Percentiles rank a stretch among this genome's conserved stretches.
These are phyloP conservation scores for Mercenaria mercenaria DNA, from an alignment of 1,140 invertebrate genomes.

Conservation along the genomic window DNA sequence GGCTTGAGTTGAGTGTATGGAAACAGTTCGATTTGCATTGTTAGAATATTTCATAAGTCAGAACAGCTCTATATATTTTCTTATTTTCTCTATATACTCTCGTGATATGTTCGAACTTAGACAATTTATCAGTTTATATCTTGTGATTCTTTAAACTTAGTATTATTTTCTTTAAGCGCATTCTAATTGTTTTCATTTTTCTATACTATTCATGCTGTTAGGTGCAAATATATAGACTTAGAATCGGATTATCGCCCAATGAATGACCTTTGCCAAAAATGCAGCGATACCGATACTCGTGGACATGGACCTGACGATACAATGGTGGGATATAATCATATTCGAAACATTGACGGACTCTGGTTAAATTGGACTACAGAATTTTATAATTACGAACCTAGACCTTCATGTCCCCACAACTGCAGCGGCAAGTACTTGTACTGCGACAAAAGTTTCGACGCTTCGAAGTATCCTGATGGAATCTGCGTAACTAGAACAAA, in stretches of 20 bases:
- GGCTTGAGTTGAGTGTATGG: no score
- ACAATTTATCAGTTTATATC: neutral
- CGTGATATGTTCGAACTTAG: neutral
- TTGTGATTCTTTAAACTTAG: neutral
- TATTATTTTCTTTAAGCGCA: neutral
- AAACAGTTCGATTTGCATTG: no score
- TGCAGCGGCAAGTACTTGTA: conserved; percentile 88
- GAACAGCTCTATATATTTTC: no score
- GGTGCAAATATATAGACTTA: neutral
- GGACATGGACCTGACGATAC: conserved; percentile 15
- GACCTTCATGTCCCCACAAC: conserved; percentile 89
- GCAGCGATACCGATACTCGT: neutral
- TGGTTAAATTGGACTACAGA: conserved; percentile 51
- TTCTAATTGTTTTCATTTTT: neutral
- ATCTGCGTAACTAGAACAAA: conserved; percentile 19
- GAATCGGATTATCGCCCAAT: neutral
- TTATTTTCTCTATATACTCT: neutral
- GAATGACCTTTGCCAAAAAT: neutral
- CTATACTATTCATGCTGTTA: neutral
- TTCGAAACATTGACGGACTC: conserved; percentile 62
- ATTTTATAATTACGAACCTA: conserved; percentile 55
- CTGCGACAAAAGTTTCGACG: conserved; percentile 28
- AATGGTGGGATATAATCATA: conserved; percentile 46
- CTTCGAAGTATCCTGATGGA: neutral
- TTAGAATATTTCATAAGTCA: no score